Conservation (phyloP, 30 jellyfish, hydroid and myxozoan species). For the Chrysaora quinquecirrha region DNA sequence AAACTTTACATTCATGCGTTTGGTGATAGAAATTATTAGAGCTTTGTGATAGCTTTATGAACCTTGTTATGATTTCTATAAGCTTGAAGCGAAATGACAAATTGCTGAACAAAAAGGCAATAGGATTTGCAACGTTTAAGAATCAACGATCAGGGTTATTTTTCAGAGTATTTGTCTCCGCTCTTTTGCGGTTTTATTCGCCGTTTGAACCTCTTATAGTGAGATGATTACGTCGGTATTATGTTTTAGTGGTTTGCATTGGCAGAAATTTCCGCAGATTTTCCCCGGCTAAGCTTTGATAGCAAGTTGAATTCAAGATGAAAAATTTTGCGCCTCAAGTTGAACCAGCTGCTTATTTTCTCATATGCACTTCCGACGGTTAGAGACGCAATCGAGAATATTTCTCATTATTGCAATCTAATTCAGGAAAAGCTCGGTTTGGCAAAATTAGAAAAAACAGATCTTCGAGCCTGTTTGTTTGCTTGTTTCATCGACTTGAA, state of each 20-base stretch:
- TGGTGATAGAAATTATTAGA: neutral
- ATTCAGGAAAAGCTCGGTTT: neutral
- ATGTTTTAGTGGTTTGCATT: slow-evolving; percentile 21
- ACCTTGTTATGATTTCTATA: neutral
- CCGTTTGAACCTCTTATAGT: slow-evolving; percentile 45
- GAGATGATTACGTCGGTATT: slow-evolving; percentile 16
- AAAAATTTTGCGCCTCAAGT: slow-evolving; percentile 7
- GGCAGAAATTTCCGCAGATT: slow-evolving; percentile 46
- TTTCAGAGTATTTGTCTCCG: slow-evolving; percentile 32
- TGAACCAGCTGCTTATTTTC: slow-evolving; percentile 12
- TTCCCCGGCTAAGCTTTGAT: slow-evolving; percentile 13
- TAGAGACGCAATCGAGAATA: neutral
- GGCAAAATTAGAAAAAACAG: neutral
- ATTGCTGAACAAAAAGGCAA: slow-evolving; percentile 29
- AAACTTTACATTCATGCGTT: slow-evolving; percentile 7
- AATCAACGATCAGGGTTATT: slow-evolving; percentile 8
- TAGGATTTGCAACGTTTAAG: slow-evolving; percentile 40
- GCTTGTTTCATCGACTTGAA: neutral
- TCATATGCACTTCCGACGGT: slow-evolving; percentile 6
- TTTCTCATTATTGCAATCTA: neutral
- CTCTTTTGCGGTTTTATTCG: slow-evolving; percentile 44
- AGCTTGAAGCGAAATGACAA: slow-evolving; percentile 4
- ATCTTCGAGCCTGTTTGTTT: neutral
- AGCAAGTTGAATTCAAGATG: neutral
- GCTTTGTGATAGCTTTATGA: neutral